Evolutionary conservation across 2,113 vertebrate species (phyloP), one percentile per base, ranked within the genome.

Genomic region (Menidia beryllina): DNA sequence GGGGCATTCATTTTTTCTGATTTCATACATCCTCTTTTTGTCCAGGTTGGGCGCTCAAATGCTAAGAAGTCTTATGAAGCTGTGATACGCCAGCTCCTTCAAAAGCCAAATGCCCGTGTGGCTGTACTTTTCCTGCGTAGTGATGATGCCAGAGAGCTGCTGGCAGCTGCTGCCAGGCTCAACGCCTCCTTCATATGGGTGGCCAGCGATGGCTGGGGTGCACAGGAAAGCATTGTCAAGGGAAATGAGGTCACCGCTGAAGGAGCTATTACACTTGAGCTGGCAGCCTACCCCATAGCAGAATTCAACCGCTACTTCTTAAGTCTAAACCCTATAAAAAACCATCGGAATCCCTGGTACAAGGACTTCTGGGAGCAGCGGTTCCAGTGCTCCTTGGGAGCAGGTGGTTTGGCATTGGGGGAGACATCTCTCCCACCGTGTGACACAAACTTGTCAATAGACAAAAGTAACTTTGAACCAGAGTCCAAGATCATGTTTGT

Each of bases 401-500:
- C 19, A 25, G 82, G 59, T 30, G 72, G 55, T 24, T 17, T 72
- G 72, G 91, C 30, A 72, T 79, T 91, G 48, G 86, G 82, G 63
- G 68, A 75, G 41, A 74, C 58, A 0, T 90, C 93, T 20, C 84
- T 77, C 53, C 95, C 91, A 2, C 47, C 81, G 0, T 99, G 98
- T 52, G 96, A 96, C 43, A 94, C 93, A 70, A 93, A 94, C 78
- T 86, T 98, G 85, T 90, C 89, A 17, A 94, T 98, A 57, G 95
- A 97, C 90, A 94, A 94, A 54, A 94, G 88, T 53, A 96, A 95
- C 82, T 99, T 98, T 0, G 97, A 99, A 67, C 98, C 98, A 10
- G 97, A 99, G 85, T 98, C 98, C 65, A 99, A 99, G 90, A 98
- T 99, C 88, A 99, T 98, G 98, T 99, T 99, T 79, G 98, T 99